Conservation (phyloP, 1,140 invertebrate genomes). For the Drosophila virilis region DNA sequence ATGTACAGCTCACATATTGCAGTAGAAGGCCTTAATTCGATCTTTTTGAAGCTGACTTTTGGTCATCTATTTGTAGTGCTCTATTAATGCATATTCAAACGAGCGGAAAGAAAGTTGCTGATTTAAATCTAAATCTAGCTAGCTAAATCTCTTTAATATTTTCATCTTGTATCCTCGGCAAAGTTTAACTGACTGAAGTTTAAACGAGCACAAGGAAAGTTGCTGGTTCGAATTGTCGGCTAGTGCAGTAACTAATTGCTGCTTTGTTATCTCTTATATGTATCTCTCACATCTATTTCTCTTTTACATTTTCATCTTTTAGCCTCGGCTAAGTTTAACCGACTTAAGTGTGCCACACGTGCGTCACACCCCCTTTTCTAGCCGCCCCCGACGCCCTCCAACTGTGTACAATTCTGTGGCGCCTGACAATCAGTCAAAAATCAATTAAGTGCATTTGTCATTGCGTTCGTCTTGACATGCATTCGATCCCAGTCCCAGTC, state of each 20-base stretch:
- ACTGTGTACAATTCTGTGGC: background rate
- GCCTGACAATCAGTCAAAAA: conserved; percentile 51
- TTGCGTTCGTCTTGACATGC: conserved; percentile 38
- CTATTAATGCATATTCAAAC: no score
- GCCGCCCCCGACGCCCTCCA: background rate
- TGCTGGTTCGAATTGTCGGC: no score
- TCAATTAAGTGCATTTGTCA: conserved; percentile 54
- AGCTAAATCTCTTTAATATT: background rate
- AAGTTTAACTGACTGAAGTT: background rate
- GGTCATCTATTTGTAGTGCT: no score
- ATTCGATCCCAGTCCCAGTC: background rate
- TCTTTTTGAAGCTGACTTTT: no score
- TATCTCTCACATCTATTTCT: background rate
- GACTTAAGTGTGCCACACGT: conserved; percentile 22
- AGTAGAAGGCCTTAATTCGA: no score
- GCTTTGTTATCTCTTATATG: no score
- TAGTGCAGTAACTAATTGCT: no score
- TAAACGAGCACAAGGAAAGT: no score
- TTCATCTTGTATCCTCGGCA: background rate
- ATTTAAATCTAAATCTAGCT: background rate
- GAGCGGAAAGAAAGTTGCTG: no score
- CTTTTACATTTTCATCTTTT: background rate
- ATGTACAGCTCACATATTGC: no score
- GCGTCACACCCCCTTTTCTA: background rate
- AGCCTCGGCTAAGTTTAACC: background rate